Evolutionary conservation across 2,888 invertebrate species (phyloP).

Genomic region (Lumbricus terrestris): DNA sequence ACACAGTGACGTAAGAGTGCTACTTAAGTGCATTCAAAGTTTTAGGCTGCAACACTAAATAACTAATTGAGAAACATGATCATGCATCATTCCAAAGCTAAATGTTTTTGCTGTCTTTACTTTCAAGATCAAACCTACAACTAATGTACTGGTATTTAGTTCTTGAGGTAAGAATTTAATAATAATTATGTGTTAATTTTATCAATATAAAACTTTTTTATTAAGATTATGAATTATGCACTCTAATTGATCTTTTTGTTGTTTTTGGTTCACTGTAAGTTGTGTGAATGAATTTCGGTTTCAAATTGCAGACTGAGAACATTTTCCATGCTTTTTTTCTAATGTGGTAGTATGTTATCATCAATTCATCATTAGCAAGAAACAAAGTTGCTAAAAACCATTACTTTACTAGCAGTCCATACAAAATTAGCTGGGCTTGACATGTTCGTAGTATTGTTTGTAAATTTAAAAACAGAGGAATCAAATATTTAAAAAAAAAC

Average conservation of each 20-base stretch:
- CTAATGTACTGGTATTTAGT: not conserved
- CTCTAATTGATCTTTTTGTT: not conserved
- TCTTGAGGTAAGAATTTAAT: not conserved
- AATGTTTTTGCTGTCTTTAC: not conserved
- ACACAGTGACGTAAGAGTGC: conserved; percentile 76
- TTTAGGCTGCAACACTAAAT: not conserved
- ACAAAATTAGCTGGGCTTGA: no score
- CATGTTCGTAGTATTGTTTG: no score
- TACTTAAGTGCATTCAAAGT: not conserved
- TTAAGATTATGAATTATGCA: not conserved
- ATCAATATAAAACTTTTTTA: not conserved
- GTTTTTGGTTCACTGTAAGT: not conserved
- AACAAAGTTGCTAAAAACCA: not conserved
- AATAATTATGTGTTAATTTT: not conserved
- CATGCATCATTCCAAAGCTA: not conserved
- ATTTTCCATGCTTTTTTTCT: not conserved
- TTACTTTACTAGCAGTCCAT: not conserved
- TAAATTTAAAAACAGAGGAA: no score
- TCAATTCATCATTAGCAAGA: not conserved
- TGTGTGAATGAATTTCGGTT: not conserved
- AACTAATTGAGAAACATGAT: not conserved
- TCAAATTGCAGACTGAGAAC: not conserved
- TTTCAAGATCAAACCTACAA: not conserved
- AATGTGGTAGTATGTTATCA: not conserved
- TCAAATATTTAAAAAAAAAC: no score